These are phyloP conservation scores for Halcyon malimbica DNA, from an alignment of 2,113 vertebrate genomes.

Conservation along the genomic window DNA sequence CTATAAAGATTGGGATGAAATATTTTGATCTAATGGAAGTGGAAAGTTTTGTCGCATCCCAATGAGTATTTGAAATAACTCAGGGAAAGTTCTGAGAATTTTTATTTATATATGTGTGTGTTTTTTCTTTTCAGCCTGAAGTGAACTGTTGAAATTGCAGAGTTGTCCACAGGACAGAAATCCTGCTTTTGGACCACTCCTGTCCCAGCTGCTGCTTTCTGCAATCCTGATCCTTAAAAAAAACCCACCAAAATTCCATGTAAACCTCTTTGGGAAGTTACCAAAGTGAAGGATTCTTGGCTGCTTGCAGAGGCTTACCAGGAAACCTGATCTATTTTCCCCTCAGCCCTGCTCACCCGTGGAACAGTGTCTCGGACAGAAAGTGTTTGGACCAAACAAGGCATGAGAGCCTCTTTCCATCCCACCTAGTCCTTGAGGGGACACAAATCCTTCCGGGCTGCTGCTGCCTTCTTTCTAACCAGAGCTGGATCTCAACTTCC, in stretches of 20 bases:
- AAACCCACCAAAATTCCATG: neutral
- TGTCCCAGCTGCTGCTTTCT: neutral
- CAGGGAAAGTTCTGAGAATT: neutral
- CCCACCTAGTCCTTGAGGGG: neutral
- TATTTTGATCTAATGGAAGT: neutral
- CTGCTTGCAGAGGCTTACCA: neutral
- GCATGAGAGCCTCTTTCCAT: neutral
- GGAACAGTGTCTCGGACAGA: neutral
- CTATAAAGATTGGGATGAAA: neutral
- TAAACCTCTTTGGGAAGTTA: neutral
- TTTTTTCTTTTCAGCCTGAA: neutral
- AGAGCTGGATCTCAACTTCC: neutral
- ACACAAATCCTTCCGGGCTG: neutral
- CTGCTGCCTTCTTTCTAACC: neutral
- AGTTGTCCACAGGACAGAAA: neutral
- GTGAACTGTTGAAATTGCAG: neutral
- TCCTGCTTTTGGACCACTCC: neutral
- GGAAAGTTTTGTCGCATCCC: neutral
- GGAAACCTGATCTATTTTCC: constrained; percentile 10
- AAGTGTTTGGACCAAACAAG: neutral
- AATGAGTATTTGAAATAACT: neutral
- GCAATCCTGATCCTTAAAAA: neutral
- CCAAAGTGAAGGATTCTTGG: neutral
- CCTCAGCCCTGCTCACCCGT: fast-evolving
- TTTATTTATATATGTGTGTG: too few species aligned